A percentile compares a stretch with the other conserved stretches of the same genome.
phyloP scores from a whole-genome alignment of 2,888 invertebrate species.

The Drosophila phalerata region DNA sequence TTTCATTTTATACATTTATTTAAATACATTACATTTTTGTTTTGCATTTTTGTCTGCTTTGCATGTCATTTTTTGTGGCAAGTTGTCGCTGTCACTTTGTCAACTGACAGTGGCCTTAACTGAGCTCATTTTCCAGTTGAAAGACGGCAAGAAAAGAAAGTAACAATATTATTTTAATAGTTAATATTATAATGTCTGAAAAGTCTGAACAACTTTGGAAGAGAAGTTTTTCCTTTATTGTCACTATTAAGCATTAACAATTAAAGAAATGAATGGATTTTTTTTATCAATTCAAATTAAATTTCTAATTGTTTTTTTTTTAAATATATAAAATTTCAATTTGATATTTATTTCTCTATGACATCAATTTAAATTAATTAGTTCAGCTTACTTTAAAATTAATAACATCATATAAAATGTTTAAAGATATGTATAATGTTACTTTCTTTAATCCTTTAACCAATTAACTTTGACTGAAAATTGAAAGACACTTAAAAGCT shows the following conservation, averaged over 20 bases:
- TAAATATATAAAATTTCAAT: neutral
- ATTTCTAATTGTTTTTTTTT: neutral
- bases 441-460: neutral
- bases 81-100: slow-evolving; percentile 59
- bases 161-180: neutral
- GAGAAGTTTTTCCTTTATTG: neutral
- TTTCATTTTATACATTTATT: slow-evolving; percentile 57
- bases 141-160: slow-evolving; percentile 5
- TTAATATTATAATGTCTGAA: neutral
- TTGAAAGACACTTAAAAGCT: slow-evolving; percentile 1
- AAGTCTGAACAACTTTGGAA: neutral
- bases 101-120: slow-evolving; percentile 37
- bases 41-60: slow-evolving; percentile 54
- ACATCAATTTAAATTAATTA: neutral
- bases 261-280: neutral
- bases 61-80: slow-evolving; percentile 72
- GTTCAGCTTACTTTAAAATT: neutral
- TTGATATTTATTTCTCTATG: neutral
- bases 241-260: neutral
- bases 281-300: neutral
- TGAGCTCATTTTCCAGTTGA: slow-evolving; percentile 1
- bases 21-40: slow-evolving; percentile 19
- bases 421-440: neutral
- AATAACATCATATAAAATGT: neutral
- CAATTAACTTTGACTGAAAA: neutral